Conservation (phyloP, 2,888 invertebrate species). For the Tigriopus californicus region DNA sequence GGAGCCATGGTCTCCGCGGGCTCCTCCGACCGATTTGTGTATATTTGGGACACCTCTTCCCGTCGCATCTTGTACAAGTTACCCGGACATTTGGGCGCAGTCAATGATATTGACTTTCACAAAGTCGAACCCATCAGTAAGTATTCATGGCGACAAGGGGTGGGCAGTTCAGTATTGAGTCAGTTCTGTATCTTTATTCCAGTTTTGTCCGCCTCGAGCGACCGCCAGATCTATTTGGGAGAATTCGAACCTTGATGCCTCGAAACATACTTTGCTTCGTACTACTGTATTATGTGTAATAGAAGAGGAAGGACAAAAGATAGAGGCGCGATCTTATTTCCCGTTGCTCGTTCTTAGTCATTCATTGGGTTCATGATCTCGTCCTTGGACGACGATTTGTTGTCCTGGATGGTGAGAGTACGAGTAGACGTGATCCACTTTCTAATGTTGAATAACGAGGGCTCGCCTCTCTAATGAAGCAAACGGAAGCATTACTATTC, state of each 20-base stretch:
- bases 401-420: too few relatives aligned
- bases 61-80: constrained; percentile 82
- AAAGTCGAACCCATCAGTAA: constrained; percentile 68
- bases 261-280: too few relatives aligned
- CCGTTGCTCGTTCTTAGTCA: too few relatives aligned
- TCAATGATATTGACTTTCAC: constrained; percentile 91
- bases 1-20: constrained; percentile 78
- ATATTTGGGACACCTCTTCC: constrained; percentile 90
- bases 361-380: too few relatives aligned
- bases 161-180: constrained; percentile 13
- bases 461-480: too few relatives aligned
- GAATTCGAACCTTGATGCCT: constrained; percentile 49
- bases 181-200: constrained; percentile 25
- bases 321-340: too few relatives aligned
- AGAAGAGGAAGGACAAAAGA: too few relatives aligned
- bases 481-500: too few relatives aligned
- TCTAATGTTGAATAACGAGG: too few relatives aligned
- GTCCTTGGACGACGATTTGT: too few relatives aligned
- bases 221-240: constrained; percentile 84
- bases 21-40: constrained; percentile 83
- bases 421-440: too few relatives aligned
- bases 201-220: constrained; percentile 82
- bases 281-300: too few relatives aligned
- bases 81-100: constrained; percentile 93
- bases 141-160: constrained; percentile 21